Percentiles rank a stretch among this genome's conserved stretches.
These are phyloP conservation scores for Balanococcus diminutus DNA, from an alignment of 2,888 invertebrate genomes.

Conservation along the genomic window DNA sequence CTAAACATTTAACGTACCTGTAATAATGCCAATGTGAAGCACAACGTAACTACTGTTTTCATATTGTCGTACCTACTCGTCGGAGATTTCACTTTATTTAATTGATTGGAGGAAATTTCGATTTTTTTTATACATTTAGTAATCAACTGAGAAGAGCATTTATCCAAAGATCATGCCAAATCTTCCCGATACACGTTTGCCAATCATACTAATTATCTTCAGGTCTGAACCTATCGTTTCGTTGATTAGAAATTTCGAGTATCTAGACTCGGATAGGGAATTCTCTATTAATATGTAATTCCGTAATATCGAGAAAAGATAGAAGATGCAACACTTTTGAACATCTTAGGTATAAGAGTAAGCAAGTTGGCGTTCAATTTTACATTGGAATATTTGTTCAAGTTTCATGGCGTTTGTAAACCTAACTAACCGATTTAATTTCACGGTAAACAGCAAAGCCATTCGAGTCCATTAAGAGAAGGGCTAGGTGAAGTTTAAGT, in stretches of 20 bases:
- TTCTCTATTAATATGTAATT: not conserved
- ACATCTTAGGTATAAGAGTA: not conserved
- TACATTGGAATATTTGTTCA: not conserved
- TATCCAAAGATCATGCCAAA: not conserved
- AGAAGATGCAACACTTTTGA: not conserved
- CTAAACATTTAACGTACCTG: not conserved
- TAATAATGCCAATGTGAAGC: not conserved
- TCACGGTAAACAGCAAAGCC: not conserved
- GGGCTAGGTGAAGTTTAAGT: not conserved
- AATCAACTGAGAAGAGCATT: not conserved
- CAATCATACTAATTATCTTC: not conserved
- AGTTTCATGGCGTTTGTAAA: not conserved
- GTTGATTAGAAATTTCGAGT: not conserved
- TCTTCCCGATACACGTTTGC: not conserved
- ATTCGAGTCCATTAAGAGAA: not conserved
- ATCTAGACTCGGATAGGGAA: not conserved
- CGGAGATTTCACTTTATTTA: not conserved
- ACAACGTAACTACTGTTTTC: not conserved
- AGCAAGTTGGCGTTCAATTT: not conserved
- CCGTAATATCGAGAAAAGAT: not conserved
- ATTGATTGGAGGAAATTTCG: not conserved
- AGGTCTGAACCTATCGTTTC: not conserved
- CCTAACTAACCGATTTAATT: slow-evolving; percentile 18
- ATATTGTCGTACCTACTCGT: not conserved
- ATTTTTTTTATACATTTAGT: not conserved